Evolutionary conservation across 2,888 invertebrate species (phyloP), one percentile per base, ranked within the genome.

Genomic region (Aleiodes testaceus): DNA sequence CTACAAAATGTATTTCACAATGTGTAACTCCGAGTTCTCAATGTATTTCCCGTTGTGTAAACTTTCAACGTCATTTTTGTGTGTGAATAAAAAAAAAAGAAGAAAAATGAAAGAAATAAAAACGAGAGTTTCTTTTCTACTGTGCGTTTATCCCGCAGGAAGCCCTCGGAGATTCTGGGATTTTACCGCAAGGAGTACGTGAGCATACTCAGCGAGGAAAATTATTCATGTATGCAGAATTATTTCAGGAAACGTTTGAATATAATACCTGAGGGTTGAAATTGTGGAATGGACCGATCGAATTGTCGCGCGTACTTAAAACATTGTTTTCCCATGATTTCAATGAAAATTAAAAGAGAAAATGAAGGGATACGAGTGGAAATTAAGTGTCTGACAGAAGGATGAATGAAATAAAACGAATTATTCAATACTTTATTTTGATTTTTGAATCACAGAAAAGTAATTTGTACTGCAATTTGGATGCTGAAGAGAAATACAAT

Each of bases 161-260:
- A 59, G 59, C 36, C 9, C 18, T 16, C 18, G 20, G 42, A 42
- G 42, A 18, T 42, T 42, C 16, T 18, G 59, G 59, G 59, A 18
- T 59, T 59, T 59, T 59, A 59, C 59, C 59, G 9, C 59, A 59
- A 59, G 59, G 36, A 53, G 22, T 53, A 59, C 42, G 42, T 42
- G 59, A 42, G 59, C 59, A 42, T 18, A 59, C 36, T 42, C 59
- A 3, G 42, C 18, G 12, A 12, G 12, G 50, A 68, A 68, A 47
- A 68, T 68, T 78, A 78, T 79, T 79, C 77, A 78, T 75, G 26
- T 78, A 78, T 77, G 78, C 75, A 77, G 61, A 77, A 77, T 74
- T 70, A 74, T 77, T 79, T 76, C 74, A 71, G 74, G 75, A 74
- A 78, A 75, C 73, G 76, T 76, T 77, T 75, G 72, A 75, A 79